Evolutionary conservation across 2,888 invertebrate genomes (phyloP), one percentile per base, ranked within the genome.

Genomic region (Hirtodrosophila duncani): DNA sequence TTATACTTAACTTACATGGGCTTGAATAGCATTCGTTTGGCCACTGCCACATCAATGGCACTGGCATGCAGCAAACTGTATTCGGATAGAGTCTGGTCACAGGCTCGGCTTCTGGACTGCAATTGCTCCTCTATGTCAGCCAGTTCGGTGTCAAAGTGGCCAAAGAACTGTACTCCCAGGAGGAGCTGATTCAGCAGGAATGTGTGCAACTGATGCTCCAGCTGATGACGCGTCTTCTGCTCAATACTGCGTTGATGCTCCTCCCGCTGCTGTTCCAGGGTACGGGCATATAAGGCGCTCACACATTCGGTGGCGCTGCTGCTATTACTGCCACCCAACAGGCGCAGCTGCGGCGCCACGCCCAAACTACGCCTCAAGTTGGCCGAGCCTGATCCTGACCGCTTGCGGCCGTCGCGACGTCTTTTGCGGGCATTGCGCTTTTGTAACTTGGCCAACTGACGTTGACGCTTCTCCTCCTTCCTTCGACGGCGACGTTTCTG

Each of bases 101-200:
- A 67, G 18, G 74, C 67, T 8, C 83, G 79, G 13, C 84, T 84
- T 20, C 69, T 72, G 31, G 72, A 63, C 37, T 70, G 50, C 16
- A 84, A 63, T 36, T 82, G 71, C n/a, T 83, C 82, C 13, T 77
- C 70, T 6, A 83, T 74, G 34, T 62, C 57, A 5, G 66, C 58
- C 42, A 84, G 62, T 55, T 87, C 87, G 30, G 84, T 89, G 83
- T 94, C 92, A 80, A 90, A 94, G 84, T 94, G 92, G 63, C 91
- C 91, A 75, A 93, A 94, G 87, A 95, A 94, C 86, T 94, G 93
- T 13, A 93, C 88, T 8, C 91, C 91, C 83, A 94, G 88, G 43
- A 94, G 88, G 46, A 94, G 89, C 83, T 94, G 93, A 82, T 95
- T 94, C 7, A 94, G 85, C 6, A 94, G 87, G 83, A 95, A 95